phyloP scores from a whole-genome alignment of 2,797 vertebrate species.

The Pempheris klunzingeri region DNA sequence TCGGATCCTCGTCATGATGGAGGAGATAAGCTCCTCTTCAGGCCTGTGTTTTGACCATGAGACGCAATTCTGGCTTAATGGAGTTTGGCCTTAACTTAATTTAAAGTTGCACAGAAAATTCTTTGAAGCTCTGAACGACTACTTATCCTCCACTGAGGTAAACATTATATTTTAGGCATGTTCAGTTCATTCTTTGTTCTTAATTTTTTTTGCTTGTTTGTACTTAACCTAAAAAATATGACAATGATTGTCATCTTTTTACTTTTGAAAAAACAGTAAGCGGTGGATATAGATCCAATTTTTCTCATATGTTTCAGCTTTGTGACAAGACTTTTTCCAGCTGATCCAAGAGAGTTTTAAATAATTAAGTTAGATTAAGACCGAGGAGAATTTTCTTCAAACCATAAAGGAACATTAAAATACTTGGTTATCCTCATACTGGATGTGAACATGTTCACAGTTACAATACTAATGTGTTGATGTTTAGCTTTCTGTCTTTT shows the following conservation, averaged over 20 bases:
- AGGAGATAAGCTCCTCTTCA: constrained; percentile 38
- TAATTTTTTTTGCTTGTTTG: not conserved
- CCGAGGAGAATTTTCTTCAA: too few relatives aligned
- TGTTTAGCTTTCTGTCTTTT: not conserved
- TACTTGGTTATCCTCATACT: too few relatives aligned
- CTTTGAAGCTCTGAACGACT: constrained; percentile 27
- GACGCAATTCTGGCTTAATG: constrained; percentile 26
- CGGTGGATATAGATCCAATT: too few relatives aligned
- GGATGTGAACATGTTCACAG: not conserved
- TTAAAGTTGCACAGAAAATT: constrained; percentile 28
- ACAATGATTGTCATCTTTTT: too few relatives aligned
- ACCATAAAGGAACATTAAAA: too few relatives aligned
- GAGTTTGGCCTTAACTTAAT: constrained; percentile 51
- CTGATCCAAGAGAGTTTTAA: too few relatives aligned
- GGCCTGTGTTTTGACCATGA: constrained; percentile 36
- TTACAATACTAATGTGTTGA: too few relatives aligned
- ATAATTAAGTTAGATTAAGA: too few relatives aligned
- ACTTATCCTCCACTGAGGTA: not conserved
- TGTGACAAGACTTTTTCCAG: too few relatives aligned
- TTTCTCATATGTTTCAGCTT: too few relatives aligned
- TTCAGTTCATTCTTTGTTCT: too few relatives aligned
- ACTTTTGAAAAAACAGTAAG: too few relatives aligned
- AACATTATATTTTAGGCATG: not conserved
- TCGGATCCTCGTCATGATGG: constrained; percentile 34
- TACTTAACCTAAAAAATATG: not conserved